Conservation (phyloP, 2,113 vertebrate species). For the Gnathonemus longibarbis region DNA sequence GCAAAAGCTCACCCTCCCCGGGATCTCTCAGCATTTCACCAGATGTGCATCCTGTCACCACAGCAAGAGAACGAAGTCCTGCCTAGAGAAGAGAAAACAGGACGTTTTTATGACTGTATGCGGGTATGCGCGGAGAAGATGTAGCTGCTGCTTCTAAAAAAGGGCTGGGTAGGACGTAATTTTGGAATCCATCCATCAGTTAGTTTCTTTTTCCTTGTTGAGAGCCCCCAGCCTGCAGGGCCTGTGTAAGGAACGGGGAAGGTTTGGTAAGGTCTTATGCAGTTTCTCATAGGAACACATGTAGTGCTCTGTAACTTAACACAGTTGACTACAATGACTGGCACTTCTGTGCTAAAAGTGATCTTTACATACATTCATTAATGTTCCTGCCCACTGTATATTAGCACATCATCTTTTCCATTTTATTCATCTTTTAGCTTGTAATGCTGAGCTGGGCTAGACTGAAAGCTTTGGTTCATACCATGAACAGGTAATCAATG, state of each 20-base stretch:
- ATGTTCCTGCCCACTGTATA: not conserved
- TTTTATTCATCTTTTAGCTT: not conserved
- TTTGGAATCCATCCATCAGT: not conserved
- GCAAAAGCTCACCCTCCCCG: not conserved
- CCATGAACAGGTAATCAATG: not conserved
- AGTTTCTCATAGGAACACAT: not conserved
- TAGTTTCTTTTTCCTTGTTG: not conserved
- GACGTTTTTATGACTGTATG: not conserved
- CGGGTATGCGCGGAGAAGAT: not conserved
- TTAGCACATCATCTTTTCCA: not conserved
- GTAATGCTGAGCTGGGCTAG: not conserved
- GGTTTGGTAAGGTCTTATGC: not conserved
- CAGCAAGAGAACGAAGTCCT: not conserved
- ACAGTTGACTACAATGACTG: not conserved
- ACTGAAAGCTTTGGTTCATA: not conserved
- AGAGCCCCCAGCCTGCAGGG: not conserved
- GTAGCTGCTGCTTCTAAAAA: not conserved
- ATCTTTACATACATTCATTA: not conserved
- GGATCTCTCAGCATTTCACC: constrained; percentile 18
- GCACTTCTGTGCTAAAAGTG: not conserved
- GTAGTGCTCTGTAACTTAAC: not conserved
- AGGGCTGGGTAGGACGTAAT: not conserved
- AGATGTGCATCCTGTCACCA: not conserved
- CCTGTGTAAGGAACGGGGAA: not conserved
- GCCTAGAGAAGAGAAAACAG: not conserved